A percentile compares a stretch with the other conserved stretches of the same genome.
These are phyloP conservation scores for Aphis gossypii DNA, from an alignment of 1,140 invertebrate species.

Conservation along the genomic window DNA sequence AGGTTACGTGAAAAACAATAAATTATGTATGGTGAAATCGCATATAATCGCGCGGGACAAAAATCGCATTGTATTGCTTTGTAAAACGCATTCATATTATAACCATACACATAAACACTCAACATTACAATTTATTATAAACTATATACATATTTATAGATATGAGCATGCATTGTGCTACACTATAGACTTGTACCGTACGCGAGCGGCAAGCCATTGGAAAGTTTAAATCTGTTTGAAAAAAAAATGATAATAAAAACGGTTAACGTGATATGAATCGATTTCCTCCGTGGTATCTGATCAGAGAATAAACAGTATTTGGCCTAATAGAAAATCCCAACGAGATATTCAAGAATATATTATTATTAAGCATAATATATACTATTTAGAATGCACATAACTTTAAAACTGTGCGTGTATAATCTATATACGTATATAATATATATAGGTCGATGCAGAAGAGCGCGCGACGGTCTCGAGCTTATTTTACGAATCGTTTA, in stretches of 20 bases:
- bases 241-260: not conserved
- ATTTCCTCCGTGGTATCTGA: not conserved
- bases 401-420: not conserved
- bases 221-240: not conserved
- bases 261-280: not conserved
- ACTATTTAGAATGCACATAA: not conserved
- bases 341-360: not conserved
- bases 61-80: not conserved
- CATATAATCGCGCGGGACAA: not conserved
- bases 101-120: no score
- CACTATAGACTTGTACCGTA: not conserved
- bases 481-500: constrained; percentile 54
- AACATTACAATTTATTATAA: no score
- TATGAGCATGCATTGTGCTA: not conserved
- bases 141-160: not conserved
- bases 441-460: not conserved
- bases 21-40: not conserved
- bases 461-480: not conserved
- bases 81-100: not conserved
- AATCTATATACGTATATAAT: not conserved
- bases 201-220: not conserved
- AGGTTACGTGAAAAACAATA: not conserved
- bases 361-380: not conserved
- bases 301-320: not conserved
- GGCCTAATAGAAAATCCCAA: not conserved